These are phyloP conservation scores for Trypoxylon attenuatum DNA, from an alignment of 2,888 invertebrate species.

Conservation along the genomic window DNA sequence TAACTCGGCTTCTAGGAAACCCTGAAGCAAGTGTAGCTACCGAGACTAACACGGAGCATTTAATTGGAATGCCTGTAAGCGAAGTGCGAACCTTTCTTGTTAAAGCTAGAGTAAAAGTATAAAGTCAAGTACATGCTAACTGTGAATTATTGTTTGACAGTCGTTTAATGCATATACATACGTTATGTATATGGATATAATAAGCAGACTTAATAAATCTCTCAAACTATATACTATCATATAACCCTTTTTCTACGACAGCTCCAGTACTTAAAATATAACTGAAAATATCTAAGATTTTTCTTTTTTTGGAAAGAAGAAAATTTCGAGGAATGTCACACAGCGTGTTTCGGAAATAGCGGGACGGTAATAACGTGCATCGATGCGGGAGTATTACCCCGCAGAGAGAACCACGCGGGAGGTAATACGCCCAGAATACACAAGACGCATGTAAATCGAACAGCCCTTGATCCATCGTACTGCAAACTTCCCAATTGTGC, in stretches of 20 bases:
- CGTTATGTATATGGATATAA: no score
- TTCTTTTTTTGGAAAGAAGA: no score
- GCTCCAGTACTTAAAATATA: no score
- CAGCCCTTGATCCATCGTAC: not conserved
- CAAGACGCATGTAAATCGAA: constrained; percentile 9
- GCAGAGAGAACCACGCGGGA: constrained; percentile 56
- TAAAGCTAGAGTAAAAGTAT: no score
- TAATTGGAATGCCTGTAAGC: not conserved
- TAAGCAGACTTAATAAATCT: no score
- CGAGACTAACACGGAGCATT: not conserved
- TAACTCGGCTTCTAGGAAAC: not conserved
- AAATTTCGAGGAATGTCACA: constrained; percentile 34
- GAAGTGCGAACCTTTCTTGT: no score
- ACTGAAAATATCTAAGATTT: no score
- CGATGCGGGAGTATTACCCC: constrained; percentile 56
- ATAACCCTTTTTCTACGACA: no score
- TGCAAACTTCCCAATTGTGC: not conserved
- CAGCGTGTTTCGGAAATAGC: constrained; percentile 52
- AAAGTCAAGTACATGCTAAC: no score
- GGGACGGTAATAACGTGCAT: constrained; percentile 43
- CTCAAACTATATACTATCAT: no score
- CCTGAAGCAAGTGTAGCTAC: not conserved
- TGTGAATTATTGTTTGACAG: no score
- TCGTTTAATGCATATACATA: no score
- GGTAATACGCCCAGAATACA: constrained; percentile 39